phyloP scores from a whole-genome alignment of 2,113 vertebrate species.

The Gallinago paraguaiae region DNA sequence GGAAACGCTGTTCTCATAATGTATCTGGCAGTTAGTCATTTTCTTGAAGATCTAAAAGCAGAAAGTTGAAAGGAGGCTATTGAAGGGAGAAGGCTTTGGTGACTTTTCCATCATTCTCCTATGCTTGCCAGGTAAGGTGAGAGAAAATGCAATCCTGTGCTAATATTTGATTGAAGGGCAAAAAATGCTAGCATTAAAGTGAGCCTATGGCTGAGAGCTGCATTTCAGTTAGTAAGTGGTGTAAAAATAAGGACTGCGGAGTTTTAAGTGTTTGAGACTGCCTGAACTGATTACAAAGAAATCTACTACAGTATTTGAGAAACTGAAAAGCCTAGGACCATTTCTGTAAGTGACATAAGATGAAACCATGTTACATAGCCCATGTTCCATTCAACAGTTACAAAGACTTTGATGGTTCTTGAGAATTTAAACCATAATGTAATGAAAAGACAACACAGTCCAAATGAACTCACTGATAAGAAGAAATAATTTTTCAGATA shows the following conservation, averaged over 20 bases:
- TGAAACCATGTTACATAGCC: neutral
- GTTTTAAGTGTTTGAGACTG: neutral
- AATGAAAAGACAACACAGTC: neutral
- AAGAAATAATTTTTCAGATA: neutral
- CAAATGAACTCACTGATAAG: neutral
- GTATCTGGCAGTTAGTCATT: neutral
- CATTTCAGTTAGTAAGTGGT: neutral
- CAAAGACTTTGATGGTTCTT: too few species aligned
- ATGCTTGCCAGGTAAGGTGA: neutral
- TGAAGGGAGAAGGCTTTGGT: neutral
- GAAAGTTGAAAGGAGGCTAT: neutral
- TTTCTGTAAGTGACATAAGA: neutral
- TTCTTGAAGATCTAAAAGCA: neutral
- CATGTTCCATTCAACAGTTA: neutral
- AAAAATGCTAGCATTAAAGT: neutral
- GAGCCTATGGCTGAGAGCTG: neutral
- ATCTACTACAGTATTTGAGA: neutral
- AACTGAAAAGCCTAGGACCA: neutral
- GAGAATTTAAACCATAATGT: too few species aligned
- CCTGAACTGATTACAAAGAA: neutral
- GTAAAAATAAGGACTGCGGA: neutral
- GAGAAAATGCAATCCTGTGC: neutral
- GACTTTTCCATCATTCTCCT: neutral
- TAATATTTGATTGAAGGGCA: neutral
- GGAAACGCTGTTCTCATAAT: neutral